Base-by-base conservation (phyloP, 1,140 invertebrate species). In the Agraylea sexmaculata region DNA sequence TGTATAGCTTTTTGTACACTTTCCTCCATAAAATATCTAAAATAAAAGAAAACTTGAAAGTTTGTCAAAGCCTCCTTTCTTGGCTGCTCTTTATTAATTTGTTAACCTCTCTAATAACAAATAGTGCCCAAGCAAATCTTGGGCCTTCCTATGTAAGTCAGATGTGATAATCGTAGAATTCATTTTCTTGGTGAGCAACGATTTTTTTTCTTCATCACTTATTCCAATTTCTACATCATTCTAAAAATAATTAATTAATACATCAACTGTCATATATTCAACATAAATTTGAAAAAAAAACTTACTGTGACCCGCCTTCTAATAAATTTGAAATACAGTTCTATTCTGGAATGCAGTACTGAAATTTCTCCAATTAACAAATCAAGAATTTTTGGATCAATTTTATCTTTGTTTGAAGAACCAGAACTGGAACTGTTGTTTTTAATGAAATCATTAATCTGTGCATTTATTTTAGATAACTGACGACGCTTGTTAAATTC, bases 1-100 rank as follows among this genome's bases (percentile, higher is more conserved):
- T 77, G 76, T 28, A 98, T 75, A 15, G 93, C 94, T 64, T 98
- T 99, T 20, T 80, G 74, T 0, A 97, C 83, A 56, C 90, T 97
- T 63, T 98, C 90, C 50, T 87, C 82, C 72, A 98, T 82, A 58
- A 95, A 99, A 65, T 89, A 95, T 38, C 70, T 72, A 29, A 3
- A 27, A 31, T 34, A 29, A 31, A 37, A 47, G 36, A 18, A 40
- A 18, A 2, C 30, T 40, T 30, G 30, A 31, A 7, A 25, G 23
- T 25, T 25, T 7, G 23, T n/a, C 7, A 31, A 8, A 31, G 7
- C 23, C n/a, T 25, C n/a, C 23, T 25, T 7, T 7, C n/a, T 7
- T 25, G 7, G 7, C 5, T 31, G 6, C 30, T 13, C 6, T 8
- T 10, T 31, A 20, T 21, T 36, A 20, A 6, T 22, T 2, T 33